phyloP scores from a whole-genome alignment of 2,113 vertebrate genomes.

The Kryptolebias marmoratus region DNA sequence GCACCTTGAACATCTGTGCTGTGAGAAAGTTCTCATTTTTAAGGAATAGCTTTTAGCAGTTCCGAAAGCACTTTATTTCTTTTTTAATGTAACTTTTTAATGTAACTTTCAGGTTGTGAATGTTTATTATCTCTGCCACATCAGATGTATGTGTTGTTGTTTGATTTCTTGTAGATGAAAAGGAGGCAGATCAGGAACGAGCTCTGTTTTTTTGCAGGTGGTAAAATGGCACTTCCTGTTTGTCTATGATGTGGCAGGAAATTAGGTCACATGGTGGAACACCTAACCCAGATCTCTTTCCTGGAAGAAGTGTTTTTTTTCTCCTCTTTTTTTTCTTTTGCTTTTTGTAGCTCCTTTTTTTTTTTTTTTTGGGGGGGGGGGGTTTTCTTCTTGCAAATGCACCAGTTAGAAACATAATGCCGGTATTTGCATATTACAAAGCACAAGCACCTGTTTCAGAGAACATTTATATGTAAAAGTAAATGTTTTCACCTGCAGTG shows the following conservation, averaged over 20 bases:
- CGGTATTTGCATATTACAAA: constrained; percentile 26
- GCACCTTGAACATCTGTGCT: background rate
- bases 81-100: background rate
- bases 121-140: background rate
- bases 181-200: background rate
- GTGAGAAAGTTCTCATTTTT: no score
- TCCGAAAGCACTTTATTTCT: background rate
- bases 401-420: constrained; percentile 44
- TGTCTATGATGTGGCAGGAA: constrained; percentile 72
- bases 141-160: constrained; percentile 33
- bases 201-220: constrained; percentile 51
- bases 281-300: constrained; percentile 71
- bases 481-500: constrained; percentile 6
- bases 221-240: constrained; percentile 69
- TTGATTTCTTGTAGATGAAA: constrained; percentile 52
- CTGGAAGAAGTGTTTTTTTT: constrained; percentile 59
- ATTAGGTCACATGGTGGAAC: constrained; percentile 70
- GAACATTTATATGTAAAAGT: background rate
- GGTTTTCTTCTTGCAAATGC: constrained; percentile 49
- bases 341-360: constrained; percentile 3
- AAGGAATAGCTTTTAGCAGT: no score
- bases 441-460: constrained; percentile 3
- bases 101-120: background rate
- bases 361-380: no score
- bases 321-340: background rate